These are phyloP conservation scores for Hydrolagus colliei DNA, from an alignment of 2,797 vertebrate genomes.

Conservation along the genomic window DNA sequence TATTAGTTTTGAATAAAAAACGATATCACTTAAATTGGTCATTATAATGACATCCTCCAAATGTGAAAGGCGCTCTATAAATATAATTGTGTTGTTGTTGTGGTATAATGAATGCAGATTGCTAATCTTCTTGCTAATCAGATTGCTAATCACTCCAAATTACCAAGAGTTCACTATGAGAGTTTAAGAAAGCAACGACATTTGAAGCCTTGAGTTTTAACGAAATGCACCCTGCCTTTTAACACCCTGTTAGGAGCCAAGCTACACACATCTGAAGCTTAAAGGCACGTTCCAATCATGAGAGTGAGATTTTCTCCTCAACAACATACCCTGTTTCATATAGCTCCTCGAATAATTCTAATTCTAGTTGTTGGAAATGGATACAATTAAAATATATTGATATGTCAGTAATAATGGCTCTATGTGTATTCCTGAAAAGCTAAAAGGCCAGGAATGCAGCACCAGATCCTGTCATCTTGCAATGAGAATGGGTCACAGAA, in stretches of 20 bases:
- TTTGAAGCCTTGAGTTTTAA: background rate
- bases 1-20: no score
- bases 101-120: background rate
- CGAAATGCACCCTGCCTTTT: background rate
- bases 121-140: background rate
- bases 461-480: constrained; percentile 36
- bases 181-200: background rate
- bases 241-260: background rate
- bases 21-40: no score
- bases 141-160: background rate
- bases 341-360: background rate
- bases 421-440: constrained; percentile 24
- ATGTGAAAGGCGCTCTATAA: no score
- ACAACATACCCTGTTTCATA: background rate
- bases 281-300: background rate
- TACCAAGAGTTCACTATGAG: background rate
- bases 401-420: background rate
- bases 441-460: constrained; percentile 35
- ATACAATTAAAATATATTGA: background rate
- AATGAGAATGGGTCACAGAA: constrained; percentile 39
- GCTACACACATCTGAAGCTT: background rate
- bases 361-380: background rate
- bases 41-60: no score
- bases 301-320: background rate
- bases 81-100: no score